phyloP scores from a whole-genome alignment of 2,797 vertebrate genomes.

The Tiaroga cobitis region DNA sequence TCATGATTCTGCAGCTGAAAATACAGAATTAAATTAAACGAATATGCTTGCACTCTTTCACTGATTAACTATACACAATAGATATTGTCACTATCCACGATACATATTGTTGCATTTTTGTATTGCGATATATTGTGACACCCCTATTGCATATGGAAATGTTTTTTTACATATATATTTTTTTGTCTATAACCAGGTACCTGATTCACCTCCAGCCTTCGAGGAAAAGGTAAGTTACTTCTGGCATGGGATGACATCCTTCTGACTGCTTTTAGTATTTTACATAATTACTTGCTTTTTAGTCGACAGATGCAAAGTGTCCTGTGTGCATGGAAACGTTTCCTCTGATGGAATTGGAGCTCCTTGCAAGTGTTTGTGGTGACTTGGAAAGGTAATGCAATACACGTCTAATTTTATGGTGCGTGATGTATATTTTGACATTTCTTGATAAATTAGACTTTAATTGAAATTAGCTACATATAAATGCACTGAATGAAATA shows the following conservation, averaged over 20 bases:
- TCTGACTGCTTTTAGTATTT: not conserved
- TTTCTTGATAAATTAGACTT: not conserved
- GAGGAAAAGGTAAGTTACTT: not conserved
- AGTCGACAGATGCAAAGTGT: not conserved
- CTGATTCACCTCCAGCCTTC: not conserved
- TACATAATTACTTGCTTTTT: not conserved
- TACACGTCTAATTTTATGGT: slow-evolving; percentile 3
- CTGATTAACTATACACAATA: no score
- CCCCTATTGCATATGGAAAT: no score
- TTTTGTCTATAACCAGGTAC: not conserved
- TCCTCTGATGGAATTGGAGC: not conserved
- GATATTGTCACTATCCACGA: no score
- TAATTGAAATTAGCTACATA: not conserved
- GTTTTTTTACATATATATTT: not conserved
- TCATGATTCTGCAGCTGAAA: no score
- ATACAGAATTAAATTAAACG: no score
- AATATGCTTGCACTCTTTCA: no score
- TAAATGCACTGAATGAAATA: not conserved
- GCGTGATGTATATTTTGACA: not conserved
- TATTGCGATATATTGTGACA: no score
- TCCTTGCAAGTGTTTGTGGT: not conserved
- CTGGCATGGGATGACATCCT: no score
- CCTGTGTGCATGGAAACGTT: not conserved
- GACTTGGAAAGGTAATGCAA: not conserved
- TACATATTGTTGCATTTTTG: no score